phyloP scores from a whole-genome alignment of 2,888 invertebrate species.

The Gortyna flavago region DNA sequence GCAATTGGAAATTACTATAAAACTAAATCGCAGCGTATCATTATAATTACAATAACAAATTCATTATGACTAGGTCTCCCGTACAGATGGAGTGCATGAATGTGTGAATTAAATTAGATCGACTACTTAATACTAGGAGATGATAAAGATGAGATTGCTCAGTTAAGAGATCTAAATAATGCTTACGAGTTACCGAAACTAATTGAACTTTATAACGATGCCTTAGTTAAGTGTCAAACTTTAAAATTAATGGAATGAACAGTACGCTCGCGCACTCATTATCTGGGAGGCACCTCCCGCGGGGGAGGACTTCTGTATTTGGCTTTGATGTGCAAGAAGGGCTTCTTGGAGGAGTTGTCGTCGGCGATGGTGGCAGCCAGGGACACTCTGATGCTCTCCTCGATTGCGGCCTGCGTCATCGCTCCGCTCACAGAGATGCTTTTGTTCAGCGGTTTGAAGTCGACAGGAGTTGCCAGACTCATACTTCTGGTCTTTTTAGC shows the following conservation, averaged over 20 bases:
- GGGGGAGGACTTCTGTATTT: slow-evolving; percentile 93
- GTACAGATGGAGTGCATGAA: slow-evolving; percentile 73
- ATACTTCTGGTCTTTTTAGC: slow-evolving; percentile 85
- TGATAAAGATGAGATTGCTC: slow-evolving; percentile 80
- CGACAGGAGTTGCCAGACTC: slow-evolving; percentile 80
- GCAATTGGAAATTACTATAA: slow-evolving; percentile 72
- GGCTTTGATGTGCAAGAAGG: slow-evolving; percentile 93
- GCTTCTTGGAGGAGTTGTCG: slow-evolving; percentile 83
- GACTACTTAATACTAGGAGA: slow-evolving; percentile 69
- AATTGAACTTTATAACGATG: slow-evolving; percentile 65
- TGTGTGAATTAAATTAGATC: slow-evolving; percentile 73
- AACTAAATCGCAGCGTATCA: slow-evolving; percentile 59
- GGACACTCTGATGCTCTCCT: slow-evolving; percentile 86
- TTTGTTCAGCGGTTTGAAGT: slow-evolving; percentile 76
- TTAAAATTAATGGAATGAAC: slow-evolving; percentile 82
- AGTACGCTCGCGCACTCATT: slow-evolving; percentile 66
- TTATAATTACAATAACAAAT: slow-evolving; percentile 66
- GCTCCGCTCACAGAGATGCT: slow-evolving; percentile 78
- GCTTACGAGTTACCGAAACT: slow-evolving; percentile 71
- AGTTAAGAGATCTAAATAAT: slow-evolving; percentile 81
- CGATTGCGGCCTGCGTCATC: slow-evolving; percentile 87
- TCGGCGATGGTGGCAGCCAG: slow-evolving; percentile 84
- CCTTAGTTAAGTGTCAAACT: slow-evolving; percentile 71
- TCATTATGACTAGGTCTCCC: slow-evolving; percentile 83
- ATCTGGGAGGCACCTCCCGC: slow-evolving; percentile 90